Base-by-base conservation (phyloP, 2,113 vertebrate genomes). In the Muscicapa adusta region DNA sequence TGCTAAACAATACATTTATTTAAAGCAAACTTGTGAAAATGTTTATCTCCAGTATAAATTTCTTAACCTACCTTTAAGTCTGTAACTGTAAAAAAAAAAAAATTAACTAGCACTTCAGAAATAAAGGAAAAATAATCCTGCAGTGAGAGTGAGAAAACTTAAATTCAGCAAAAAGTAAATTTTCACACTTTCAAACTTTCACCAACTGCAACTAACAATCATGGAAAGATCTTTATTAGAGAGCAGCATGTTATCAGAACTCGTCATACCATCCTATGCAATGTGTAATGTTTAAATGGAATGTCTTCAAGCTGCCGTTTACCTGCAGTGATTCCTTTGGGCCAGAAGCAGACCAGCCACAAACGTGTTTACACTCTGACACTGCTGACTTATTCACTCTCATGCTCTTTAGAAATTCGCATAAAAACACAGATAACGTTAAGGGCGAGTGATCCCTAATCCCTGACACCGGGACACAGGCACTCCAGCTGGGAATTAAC, bases 191-290 rank as follows among this genome's bases (percentile, higher is more conserved):
- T 38, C 38, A 38, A 31, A 8, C n/a, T 79, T 58, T 33, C 24
- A 85, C 15, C 33, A 80, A 9, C 17, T 56, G 15, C 62, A 84
- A 66, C 12, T 9, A 65, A 47, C 71, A 12, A 51, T 1, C 11
- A 54, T 1, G 26, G 23, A 22, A 63, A 86, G 33, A 63, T 4
- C 36, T 60, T 45, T 23, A 47, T 15, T 53, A 45, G 26, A 40
- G 15, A 73, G 31, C 34, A 79, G 10, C 43, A 23, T 0, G 8
- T 51, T 67, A 89, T 40, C 60, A 90, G 50, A 73, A 45, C 4
- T 12, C 16, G 28, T 22, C 28, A 14, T 7, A 3, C 34, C 0
- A 0, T 18, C 18, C 7, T 5, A 10, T 1, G 1, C 5, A 42
- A 26, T 4, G 20, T 17, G 28, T 62, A 7, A 17, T 10, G 9